These are phyloP conservation scores for Trilocha varians DNA, from an alignment of 2,888 invertebrate genomes.

Conservation along the genomic window DNA sequence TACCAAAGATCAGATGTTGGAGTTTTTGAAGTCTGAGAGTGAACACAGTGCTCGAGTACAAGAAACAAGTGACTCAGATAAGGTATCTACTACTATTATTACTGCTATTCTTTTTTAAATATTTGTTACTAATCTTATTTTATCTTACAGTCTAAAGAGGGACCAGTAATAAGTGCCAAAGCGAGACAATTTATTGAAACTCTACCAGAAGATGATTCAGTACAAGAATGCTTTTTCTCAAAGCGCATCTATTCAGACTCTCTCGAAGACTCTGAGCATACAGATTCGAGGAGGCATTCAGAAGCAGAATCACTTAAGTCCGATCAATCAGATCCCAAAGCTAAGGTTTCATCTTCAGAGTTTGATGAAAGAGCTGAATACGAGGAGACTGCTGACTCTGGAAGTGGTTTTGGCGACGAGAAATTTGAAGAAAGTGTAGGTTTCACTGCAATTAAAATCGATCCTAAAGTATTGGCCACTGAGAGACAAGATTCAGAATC, in stretches of 20 bases:
- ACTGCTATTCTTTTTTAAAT: background rate
- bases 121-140: background rate
- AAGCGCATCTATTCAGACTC: constrained; percentile 70
- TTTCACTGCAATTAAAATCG: constrained; percentile 55
- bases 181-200: constrained; percentile 70
- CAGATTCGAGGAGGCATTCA: constrained; percentile 64
- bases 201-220: constrained; percentile 70
- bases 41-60: constrained; percentile 48
- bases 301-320: constrained; percentile 69
- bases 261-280: constrained; percentile 66
- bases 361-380: constrained; percentile 67
- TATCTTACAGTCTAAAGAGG: constrained; percentile 45
- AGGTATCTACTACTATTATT: constrained; percentile 27
- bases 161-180: constrained; percentile 67
- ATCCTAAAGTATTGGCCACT: constrained; percentile 37
- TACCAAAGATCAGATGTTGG: constrained; percentile 36
- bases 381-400: constrained; percentile 61
- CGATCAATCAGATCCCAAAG: constrained; percentile 64
- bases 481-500: constrained; percentile 56
- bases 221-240: constrained; percentile 70
- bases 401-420: constrained; percentile 67
- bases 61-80: constrained; percentile 34
- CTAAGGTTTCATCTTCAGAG: constrained; percentile 64
- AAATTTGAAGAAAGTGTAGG: constrained; percentile 66
- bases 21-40: constrained; percentile 53